Evolutionary conservation across 2,888 invertebrate species (phyloP), one percentile per base, ranked within the genome.

Genomic region (Dryomyza anilis): DNA sequence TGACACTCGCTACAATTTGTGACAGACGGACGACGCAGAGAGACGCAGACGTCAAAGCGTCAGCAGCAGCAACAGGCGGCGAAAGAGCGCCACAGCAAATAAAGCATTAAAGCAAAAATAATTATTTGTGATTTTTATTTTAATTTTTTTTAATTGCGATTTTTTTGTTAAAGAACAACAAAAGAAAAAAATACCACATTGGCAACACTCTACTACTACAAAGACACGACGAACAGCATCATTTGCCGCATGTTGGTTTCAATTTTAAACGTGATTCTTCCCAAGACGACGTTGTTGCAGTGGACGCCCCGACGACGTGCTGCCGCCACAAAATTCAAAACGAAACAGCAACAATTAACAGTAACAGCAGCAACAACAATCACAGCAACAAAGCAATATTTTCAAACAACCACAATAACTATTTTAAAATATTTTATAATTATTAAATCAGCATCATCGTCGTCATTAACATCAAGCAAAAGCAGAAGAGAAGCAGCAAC

Each of bases 161-260:
- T 66, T 48, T 53, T 58, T 68, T 25, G 10, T n/a, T n/a, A 43
- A 57, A 19, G 23, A 50, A 60, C 21, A 16, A 33, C 30, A 45
- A 7, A 21, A 23, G 45, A 27, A 58, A 30, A 68, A 68, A 39
- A 53, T 12, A 29, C n/a, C 21, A 55, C n/a, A n/a, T n/a, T n/a
- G n/a, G n/a, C n/a, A n/a, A n/a, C n/a, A n/a, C n/a, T n/a, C n/a
- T n/a, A n/a, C n/a, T n/a, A n/a, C n/a, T n/a, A n/a, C n/a, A n/a
- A n/a, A n/a, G n/a, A n/a, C n/a, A n/a, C 21, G 12, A 36, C 36
- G 27, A 59, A 30, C 23, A 53, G 61, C 61, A 52, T 64, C 71
- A 73, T 67, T 72, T 78, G 78, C 81, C 82, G 82, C 81, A 82
- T 82, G 82, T 81, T 75, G 76, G 77, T 80, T 76, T 73, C 72